A percentile compares a stretch with the other conserved stretches of the same genome.
Conservation (phyloP, 2,888 invertebrate genomes). For the Melanotus villosus region DNA sequence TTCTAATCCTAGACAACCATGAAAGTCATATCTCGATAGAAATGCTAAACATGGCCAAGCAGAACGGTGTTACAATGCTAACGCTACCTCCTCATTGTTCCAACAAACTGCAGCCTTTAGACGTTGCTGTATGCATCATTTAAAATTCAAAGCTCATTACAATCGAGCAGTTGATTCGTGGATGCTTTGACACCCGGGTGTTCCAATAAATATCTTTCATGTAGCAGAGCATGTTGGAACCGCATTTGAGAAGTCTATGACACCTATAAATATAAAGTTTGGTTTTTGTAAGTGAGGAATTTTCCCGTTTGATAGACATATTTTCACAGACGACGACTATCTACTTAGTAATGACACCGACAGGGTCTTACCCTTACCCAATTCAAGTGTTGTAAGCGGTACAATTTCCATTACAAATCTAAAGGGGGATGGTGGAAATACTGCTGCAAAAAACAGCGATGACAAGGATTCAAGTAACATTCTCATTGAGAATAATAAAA, state of each 20-base stretch:
- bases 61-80: slow-evolving; percentile 63
- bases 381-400: no score
- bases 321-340: slow-evolving; percentile 41
- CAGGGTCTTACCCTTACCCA: slow-evolving; percentile 11
- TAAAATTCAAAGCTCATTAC: slow-evolving; percentile 52
- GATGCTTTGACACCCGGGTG: slow-evolving; percentile 61
- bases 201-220: slow-evolving; percentile 62
- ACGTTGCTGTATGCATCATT: slow-evolving; percentile 55
- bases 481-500: background rate
- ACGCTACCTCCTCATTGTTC: slow-evolving; percentile 64
- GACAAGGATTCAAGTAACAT: background rate
- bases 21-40: no score
- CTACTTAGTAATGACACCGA: slow-evolving; percentile 39
- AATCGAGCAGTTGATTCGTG: slow-evolving; percentile 56
- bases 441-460: background rate
- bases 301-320: slow-evolving; percentile 34
- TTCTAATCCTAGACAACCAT: slow-evolving; percentile 60
- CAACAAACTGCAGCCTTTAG: slow-evolving; percentile 63
- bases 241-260: slow-evolving; percentile 37
- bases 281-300: slow-evolving; percentile 36
- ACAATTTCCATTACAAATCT: background rate
- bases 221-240: slow-evolving; percentile 48
- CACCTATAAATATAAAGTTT: slow-evolving; percentile 36
- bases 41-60: slow-evolving; percentile 56
- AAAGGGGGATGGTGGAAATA: background rate